phyloP scores from a whole-genome alignment of 2,888 invertebrate genomes.

The Diabrotica balteata region DNA sequence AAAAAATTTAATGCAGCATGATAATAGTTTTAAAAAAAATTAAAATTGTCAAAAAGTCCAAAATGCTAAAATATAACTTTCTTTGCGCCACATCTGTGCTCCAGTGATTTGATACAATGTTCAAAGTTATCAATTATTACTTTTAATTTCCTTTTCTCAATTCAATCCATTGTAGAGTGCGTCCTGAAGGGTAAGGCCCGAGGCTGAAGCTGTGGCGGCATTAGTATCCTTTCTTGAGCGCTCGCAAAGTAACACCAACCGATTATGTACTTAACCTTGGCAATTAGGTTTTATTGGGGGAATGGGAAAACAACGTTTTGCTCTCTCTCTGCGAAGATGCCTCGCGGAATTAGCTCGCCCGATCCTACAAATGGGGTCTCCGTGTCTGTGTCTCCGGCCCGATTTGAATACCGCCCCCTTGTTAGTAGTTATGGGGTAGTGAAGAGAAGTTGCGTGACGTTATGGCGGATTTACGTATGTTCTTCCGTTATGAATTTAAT shows the following conservation, averaged over 20 bases:
- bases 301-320: constrained; percentile 18
- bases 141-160: too few species aligned
- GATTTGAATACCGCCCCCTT: constrained; percentile 30
- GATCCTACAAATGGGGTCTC: constrained; percentile 25
- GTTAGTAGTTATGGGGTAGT: constrained; percentile 13
- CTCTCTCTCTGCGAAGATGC: constrained; percentile 11
- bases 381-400: constrained; percentile 17
- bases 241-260: constrained; percentile 2
- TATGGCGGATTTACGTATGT: neutral
- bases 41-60: too few species aligned
- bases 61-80: too few species aligned
- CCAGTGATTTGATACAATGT: too few species aligned
- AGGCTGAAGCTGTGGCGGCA: too few species aligned
- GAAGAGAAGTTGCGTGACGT: neutral
- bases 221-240: too few species aligned
- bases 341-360: constrained; percentile 18
- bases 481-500: neutral
- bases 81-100: too few species aligned
- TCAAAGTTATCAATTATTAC: too few species aligned
- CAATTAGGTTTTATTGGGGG: constrained; percentile 24
- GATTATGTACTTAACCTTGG: constrained; percentile 20
- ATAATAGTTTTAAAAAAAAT: too few species aligned
- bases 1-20: too few species aligned
- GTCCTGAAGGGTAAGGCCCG: too few species aligned
- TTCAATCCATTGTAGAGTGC: too few species aligned